These are phyloP conservation scores for Heliconius melpomene DNA, from an alignment of 1,140 invertebrate species.

Conservation along the genomic window DNA sequence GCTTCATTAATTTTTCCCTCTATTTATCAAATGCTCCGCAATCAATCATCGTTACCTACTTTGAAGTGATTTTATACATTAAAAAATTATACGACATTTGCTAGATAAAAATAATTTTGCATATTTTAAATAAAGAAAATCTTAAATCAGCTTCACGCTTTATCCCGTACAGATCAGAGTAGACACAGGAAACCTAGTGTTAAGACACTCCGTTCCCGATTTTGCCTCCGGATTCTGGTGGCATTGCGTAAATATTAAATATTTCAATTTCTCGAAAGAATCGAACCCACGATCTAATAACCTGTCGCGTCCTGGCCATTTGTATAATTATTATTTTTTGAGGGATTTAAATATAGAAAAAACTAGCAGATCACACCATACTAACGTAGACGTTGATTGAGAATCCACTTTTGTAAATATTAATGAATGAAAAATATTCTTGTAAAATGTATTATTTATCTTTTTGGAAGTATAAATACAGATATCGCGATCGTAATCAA, in stretches of 20 bases:
- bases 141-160: no score
- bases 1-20: slow-evolving; percentile 15
- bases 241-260: no score
- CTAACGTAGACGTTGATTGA: no score
- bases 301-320: no score
- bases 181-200: neutral
- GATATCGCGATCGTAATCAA: neutral
- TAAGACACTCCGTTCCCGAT: neutral
- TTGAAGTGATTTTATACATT: neutral
- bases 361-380: no score
- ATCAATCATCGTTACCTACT: slow-evolving; percentile 16
- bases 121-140: neutral
- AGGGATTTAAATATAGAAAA: no score
- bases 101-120: neutral
- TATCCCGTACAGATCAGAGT: neutral
- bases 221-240: neutral
- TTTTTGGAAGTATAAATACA: neutral
- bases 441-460: no score
- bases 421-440: no score
- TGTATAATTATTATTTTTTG: no score
- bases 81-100: neutral
- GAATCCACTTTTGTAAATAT: no score
- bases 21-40: slow-evolving; percentile 10
- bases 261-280: no score
- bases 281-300: no score